Evolutionary conservation across 1,140 invertebrate species (phyloP).

Genomic region (Choristoneura fumiferana): DNA sequence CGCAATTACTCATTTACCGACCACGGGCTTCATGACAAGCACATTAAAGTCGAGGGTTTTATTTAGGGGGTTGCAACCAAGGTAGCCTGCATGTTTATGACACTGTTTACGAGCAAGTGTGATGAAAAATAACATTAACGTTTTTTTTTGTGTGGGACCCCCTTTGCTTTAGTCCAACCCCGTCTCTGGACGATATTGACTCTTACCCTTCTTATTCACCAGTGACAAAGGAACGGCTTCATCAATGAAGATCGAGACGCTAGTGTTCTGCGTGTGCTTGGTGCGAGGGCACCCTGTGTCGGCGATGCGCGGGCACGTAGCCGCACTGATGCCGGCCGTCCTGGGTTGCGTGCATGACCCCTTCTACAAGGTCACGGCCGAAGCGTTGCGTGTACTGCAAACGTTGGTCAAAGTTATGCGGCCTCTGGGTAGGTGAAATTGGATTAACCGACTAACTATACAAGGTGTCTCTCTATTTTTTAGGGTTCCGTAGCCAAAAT

Average conservation of each 20-base stretch:
- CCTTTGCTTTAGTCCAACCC: too few species aligned
- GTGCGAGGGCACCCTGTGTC: constrained; percentile 85
- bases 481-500: too few species aligned
- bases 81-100: too few species aligned
- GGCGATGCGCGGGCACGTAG: constrained; percentile 86
- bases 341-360: constrained; percentile 94
- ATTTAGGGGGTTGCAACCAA: too few species aligned
- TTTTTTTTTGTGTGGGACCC: too few species aligned
- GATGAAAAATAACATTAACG: too few species aligned
- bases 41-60: too few species aligned
- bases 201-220: constrained; percentile 13
- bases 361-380: constrained; percentile 99
- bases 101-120: too few species aligned
- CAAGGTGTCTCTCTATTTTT: too few species aligned
- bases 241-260: constrained; percentile 99
- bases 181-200: too few species aligned
- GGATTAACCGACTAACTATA: not conserved
- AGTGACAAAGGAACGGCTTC: constrained; percentile 96
- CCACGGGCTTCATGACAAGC: too few species aligned
- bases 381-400: constrained; percentile 93
- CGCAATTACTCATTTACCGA: too few species aligned
- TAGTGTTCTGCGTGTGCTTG: constrained; percentile 95
- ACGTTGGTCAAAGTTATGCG: constrained; percentile 96
- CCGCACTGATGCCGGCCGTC: constrained; percentile 91
- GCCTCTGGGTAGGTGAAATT: constrained; percentile 87